Base-by-base conservation (phyloP, 2,888 invertebrate species). In the Oasisia sp. region DNA sequence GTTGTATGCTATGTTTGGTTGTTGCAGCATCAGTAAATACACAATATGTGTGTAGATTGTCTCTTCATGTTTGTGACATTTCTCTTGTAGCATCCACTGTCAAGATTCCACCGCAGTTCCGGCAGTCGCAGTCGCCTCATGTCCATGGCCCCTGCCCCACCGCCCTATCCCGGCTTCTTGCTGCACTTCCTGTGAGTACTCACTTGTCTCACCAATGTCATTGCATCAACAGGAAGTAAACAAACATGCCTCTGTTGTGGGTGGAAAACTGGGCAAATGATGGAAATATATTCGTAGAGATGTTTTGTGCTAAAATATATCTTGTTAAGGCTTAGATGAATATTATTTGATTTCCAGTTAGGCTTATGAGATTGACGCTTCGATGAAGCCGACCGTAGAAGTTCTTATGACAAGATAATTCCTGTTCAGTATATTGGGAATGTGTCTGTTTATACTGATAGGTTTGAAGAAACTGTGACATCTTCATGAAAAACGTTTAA, bases 111-210 rank as follows among this genome's bases (percentile, higher is more conserved):
- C 95, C 94, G 95, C 89, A 94, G 95, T 91, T 92, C 94, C 32
- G 92, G 94, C 3, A 94, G 94, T 50, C 93, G 96, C 92, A 94
- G 94, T 91, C 94, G 96, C 91, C 94, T 95, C 94, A 94, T 95
- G 32, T 94, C 95, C 58, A 94, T 95, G 38, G 95, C 95, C 11
- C 95, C 95, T 32, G 95, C 95, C 19, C 95, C 95, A 32, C 95
- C 95, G 32, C 95, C 95, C n/a, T 98, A 98, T 96, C 97, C 98
- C 93, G 98, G 98, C 95, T 97, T 98, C 97, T 97, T 98, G 95
- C 97, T 98, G 93, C 98, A 98, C 97, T 98, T 99, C 97, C 95
- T 97, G 97, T 96, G 95, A 96, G 96, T 92, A 89, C 32, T 50
- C 19, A 92, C 44, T 32, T 56, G 27, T 89, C 32, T 74, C 27